These are phyloP conservation scores for Orchesellides sinensis DNA, from an alignment of 2,888 invertebrate species.

Conservation along the genomic window DNA sequence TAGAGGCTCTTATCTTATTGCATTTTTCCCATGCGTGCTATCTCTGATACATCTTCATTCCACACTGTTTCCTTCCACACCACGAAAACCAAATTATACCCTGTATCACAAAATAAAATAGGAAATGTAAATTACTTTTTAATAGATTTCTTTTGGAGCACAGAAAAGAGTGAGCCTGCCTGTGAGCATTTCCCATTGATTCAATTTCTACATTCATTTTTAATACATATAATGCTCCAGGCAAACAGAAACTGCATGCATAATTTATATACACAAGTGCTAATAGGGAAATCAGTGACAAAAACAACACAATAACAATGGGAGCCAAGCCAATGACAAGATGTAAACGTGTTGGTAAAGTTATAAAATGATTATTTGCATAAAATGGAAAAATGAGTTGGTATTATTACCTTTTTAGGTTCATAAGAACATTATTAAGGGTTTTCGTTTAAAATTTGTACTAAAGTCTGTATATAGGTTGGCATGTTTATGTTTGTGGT, in stretches of 20 bases:
- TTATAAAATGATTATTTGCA: too few relatives aligned
- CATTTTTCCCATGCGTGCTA: too few relatives aligned
- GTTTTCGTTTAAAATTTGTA: too few relatives aligned
- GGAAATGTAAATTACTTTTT: conserved; percentile 45
- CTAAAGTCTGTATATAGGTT: too few relatives aligned
- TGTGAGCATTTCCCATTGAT: background rate
- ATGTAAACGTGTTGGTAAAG: too few relatives aligned
- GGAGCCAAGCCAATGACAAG: conserved; percentile 40
- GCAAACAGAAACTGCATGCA: background rate
- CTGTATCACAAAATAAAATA: conserved; percentile 19
- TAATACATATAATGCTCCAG: background rate
- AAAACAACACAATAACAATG: conserved; percentile 31
- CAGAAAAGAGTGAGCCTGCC: background rate
- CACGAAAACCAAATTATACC: conserved; percentile 29
- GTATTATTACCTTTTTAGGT: too few relatives aligned
- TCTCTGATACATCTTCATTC: too few relatives aligned
- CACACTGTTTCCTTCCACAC: too few relatives aligned
- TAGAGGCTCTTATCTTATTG: too few relatives aligned
- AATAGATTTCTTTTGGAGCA: conserved; percentile 19
- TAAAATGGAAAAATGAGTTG: background rate
- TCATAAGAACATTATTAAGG: too few relatives aligned
- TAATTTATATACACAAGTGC: too few relatives aligned
- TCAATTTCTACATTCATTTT: background rate
- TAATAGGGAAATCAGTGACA: conserved; percentile 40
- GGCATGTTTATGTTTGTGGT: too few relatives aligned